phyloP scores from a whole-genome alignment of 2,797 vertebrate species.

The Hippoglossus hippoglossus region DNA sequence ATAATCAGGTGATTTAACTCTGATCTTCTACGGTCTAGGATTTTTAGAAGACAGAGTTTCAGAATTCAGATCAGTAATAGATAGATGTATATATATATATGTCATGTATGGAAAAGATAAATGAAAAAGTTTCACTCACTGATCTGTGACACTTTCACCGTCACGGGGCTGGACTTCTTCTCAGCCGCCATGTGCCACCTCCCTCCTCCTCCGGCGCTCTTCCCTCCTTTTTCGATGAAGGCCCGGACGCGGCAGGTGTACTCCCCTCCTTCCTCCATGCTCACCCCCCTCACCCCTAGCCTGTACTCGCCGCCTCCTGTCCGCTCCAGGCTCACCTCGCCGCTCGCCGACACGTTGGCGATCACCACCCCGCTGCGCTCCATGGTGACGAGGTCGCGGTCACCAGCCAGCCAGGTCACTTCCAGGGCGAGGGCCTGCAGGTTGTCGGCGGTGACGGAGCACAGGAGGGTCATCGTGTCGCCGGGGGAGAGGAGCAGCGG shows the following conservation, averaged over 20 bases:
- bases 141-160: conserved; percentile 83
- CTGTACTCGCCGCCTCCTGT: conserved; percentile 83
- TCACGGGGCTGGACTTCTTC: conserved; percentile 84
- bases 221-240: conserved; percentile 82
- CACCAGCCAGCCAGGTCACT: conserved; percentile 89
- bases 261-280: conserved; percentile 82
- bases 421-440: conserved; percentile 83
- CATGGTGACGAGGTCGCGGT: conserved; percentile 83
- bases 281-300: conserved; percentile 84
- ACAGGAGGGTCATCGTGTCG: conserved; percentile 87
- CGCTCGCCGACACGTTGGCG: conserved; percentile 74
- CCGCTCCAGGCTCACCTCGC: conserved; percentile 78
- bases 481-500: conserved; percentile 79
- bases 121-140: conserved; percentile 81
- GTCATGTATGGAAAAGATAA: too few relatives aligned
- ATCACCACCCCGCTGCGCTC: conserved; percentile 85
- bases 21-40: too few relatives aligned
- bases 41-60: too few relatives aligned
- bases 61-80: too few relatives aligned
- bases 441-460: conserved; percentile 86
- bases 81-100: too few relatives aligned
- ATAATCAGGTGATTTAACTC: too few relatives aligned
- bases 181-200: conserved; percentile 91
- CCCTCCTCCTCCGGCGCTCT: conserved; percentile 75
- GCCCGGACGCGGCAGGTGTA: conserved; percentile 89